Percentiles rank a stretch among this genome's conserved stretches.
phyloP scores from a whole-genome alignment of 1,140 invertebrate genomes.

The Brachionus calyciflorus region DNA sequence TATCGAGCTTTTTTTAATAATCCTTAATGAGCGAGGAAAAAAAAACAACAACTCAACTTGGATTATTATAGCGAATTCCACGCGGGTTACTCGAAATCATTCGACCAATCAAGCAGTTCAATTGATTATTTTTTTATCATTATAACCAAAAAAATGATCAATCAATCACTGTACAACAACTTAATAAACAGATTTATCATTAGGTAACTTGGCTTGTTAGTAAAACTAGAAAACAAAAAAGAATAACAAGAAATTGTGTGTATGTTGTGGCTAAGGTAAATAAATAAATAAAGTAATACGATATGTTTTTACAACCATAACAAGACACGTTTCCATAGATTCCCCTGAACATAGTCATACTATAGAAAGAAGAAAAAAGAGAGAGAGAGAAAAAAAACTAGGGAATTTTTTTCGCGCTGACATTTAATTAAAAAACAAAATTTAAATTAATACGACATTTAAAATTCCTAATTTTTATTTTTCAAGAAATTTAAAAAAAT shows the following conservation, averaged over 20 bases:
- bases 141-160: background rate
- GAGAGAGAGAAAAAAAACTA: too few species aligned
- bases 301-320: background rate
- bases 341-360: too few species aligned
- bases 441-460: constrained; percentile 41
- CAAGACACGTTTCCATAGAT: constrained; percentile 1
- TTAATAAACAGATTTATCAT: constrained; percentile 39
- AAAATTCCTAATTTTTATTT: too few species aligned
- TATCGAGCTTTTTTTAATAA: constrained; percentile 6
- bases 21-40: constrained; percentile 2
- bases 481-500: background rate
- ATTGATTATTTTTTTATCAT: constrained; percentile 40
- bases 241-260: too few species aligned
- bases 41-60: too few species aligned
- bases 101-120: constrained; percentile 29
- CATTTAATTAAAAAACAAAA: constrained; percentile 36
- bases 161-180: constrained; percentile 37
- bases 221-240: too few species aligned
- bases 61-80: constrained; percentile 15
- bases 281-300: constrained; percentile 34
- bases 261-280: constrained; percentile 32
- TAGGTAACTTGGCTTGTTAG: constrained; percentile 29
- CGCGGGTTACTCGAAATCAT: constrained; percentile 19
- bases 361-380: too few species aligned
- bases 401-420: constrained; percentile 5